Evolutionary conservation across 2,797 vertebrate species (phyloP), one percentile per base, ranked within the genome.

Genomic region (Acrossocheilus wenchowensis): DNA sequence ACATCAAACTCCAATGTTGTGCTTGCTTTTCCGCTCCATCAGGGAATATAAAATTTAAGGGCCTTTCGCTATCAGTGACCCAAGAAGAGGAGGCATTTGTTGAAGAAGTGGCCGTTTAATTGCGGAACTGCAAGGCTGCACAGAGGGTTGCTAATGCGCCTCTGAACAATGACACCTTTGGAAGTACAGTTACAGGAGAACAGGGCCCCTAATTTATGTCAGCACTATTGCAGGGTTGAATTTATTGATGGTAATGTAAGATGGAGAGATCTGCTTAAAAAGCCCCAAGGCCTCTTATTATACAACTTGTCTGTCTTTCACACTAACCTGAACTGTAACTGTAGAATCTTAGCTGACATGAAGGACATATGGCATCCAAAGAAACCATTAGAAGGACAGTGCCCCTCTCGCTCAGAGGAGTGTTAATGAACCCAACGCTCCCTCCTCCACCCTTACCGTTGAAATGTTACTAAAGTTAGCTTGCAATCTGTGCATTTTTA

Each of bases 221-320:
- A 95, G 93, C 93, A 91, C 92, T 93, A 92, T 93, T 87, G 91
- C 60, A 87, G 10, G 90, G 89, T 89, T 82, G 90, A 93, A 95
- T 95, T 94, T 96, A 96, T 95, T 94, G 94, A 95, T 82, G 89
- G 94, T 94, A 95, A 95, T 86, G 88, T 85, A 92, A 95, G 93
- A 94, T 90, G 69, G 89, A 88, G 92, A 92, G 93, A 95, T 95
- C 93, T 92, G 90, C 92, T 93, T 92, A 90, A 94, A 95, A 91
- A 93, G 62, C 77, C 90, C 92, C 89, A 85, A 88, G 89, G 91
- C 74, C 88, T 79, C 90, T 89, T 93, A 92, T 94, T 94, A 93
- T 93, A 92, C 93, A 94, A 93, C 94, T 90, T 93, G 92, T 94
- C 94, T 93, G 92, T 94, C 93, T 95, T 93, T 94, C 93, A 93